A percentile compares a stretch with the other conserved stretches of the same genome.
phyloP scores from a whole-genome alignment of 2,888 invertebrate species.

The Alloscopus bannaensis region DNA sequence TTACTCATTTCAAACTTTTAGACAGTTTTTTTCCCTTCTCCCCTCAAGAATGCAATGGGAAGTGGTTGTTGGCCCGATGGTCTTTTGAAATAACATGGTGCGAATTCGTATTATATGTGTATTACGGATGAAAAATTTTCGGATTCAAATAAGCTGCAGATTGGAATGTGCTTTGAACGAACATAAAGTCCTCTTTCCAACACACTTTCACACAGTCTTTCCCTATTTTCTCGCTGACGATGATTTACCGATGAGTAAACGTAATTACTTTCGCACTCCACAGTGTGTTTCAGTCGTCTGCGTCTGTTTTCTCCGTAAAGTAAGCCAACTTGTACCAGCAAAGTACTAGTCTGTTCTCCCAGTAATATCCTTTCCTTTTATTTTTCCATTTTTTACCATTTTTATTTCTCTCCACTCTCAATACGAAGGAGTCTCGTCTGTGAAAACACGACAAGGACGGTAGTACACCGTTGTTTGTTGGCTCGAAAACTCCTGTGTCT shows the following conservation, averaged over 20 bases:
- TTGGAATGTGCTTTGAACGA: slow-evolving; percentile 29
- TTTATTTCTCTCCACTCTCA: too few species aligned
- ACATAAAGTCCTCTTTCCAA: slow-evolving; percentile 21
- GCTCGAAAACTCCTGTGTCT: slow-evolving; percentile 9
- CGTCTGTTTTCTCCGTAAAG: too few species aligned
- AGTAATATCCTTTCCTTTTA: not conserved
- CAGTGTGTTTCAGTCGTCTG: too few species aligned
- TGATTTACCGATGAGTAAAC: slow-evolving; percentile 61
- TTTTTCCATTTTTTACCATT: slow-evolving; percentile 53
- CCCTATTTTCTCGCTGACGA: slow-evolving; percentile 51
- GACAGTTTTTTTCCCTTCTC: not conserved
- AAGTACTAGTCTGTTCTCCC: slow-evolving; percentile 11
- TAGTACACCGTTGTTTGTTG: too few species aligned
- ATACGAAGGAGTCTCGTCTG: too few species aligned
- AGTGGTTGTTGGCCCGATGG: not conserved
- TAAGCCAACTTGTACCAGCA: too few species aligned
- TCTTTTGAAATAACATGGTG: not conserved
- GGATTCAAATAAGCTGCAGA: too few species aligned
- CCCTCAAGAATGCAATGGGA: not conserved
- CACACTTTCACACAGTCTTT: slow-evolving; percentile 32
- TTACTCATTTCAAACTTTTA: not conserved
- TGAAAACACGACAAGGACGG: too few species aligned
- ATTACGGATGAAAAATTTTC: too few species aligned
- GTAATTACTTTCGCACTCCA: slow-evolving; percentile 55
- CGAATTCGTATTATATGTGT: too few species aligned